Evolutionary conservation across 1,140 invertebrate species (phyloP).

Genomic region (Holotrichia oblita): DNA sequence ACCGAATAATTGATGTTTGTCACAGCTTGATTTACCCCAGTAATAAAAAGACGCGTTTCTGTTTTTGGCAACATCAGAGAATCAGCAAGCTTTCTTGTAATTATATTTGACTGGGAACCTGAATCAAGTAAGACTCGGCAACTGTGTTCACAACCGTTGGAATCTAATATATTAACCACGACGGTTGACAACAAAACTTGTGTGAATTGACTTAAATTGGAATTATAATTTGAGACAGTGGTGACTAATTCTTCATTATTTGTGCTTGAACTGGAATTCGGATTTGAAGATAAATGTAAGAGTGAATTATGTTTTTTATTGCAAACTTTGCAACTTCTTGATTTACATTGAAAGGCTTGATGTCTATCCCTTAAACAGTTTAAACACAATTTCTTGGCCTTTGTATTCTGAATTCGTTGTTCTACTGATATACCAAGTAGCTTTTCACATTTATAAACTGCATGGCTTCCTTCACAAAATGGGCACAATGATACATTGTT

Average conservation of each 20-base stretch:
- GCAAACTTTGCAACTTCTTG: constrained; percentile 48
- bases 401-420: constrained; percentile 9
- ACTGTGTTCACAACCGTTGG: constrained; percentile 28
- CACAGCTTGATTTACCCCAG: constrained; percentile 42
- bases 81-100: constrained; percentile 41
- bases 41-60: constrained; percentile 26
- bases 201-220: constrained; percentile 1
- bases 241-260: constrained; percentile 33
- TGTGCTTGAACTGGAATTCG: neutral
- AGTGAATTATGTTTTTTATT: constrained; percentile 50
- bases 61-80: constrained; percentile 38
- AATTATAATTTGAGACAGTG: constrained; percentile 16
- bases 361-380: constrained; percentile 50
- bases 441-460: constrained; percentile 41
- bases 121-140: constrained; percentile 45
- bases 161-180: constrained; percentile 45
- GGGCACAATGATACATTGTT: constrained; percentile 36
- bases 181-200: constrained; percentile 46
- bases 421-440: constrained; percentile 36
- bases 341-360: constrained; percentile 42
- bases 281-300: constrained; percentile 44
- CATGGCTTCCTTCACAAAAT: constrained; percentile 43
- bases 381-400: constrained; percentile 44
- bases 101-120: constrained; percentile 49
- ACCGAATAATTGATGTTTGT: constrained; percentile 39